A percentile compares a stretch with the other conserved stretches of the same genome.
Evolutionary conservation across 2,113 vertebrate species (phyloP).

Genomic region (Prunella fulvescens): DNA sequence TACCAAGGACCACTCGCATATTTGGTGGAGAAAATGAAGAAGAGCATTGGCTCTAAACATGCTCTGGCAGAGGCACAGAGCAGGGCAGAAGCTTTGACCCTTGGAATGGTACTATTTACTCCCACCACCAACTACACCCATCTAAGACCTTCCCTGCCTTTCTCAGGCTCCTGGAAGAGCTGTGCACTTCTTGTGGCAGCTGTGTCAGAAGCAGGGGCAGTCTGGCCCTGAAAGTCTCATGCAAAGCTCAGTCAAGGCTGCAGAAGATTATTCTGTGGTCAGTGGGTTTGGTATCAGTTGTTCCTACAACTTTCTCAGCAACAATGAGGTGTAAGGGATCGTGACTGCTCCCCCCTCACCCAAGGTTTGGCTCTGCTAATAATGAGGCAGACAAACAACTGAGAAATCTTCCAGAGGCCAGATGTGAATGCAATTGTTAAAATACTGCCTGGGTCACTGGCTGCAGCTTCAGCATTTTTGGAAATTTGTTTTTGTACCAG

Average conservation of each 20-base stretch:
- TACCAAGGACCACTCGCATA: background rate
- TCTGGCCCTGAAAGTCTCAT: background rate
- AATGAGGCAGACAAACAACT: background rate
- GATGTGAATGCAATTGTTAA: slow-evolving; percentile 46
- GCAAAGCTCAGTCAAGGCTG: background rate
- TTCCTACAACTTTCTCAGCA: background rate
- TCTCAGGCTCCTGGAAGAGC: background rate
- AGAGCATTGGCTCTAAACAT: background rate
- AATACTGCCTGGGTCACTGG: background rate
- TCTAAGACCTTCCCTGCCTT: background rate
- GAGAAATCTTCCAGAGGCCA: slow-evolving; percentile 37
- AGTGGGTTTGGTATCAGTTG: background rate
- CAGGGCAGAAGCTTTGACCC: background rate
- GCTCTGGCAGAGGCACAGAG: background rate
- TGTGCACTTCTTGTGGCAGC: background rate
- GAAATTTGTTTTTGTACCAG: slow-evolving; percentile 18
- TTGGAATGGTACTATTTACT: background rate
- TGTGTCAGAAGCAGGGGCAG: background rate
- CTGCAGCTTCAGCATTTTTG: slow-evolving; percentile 34
- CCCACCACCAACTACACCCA: background rate
- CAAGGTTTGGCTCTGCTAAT: background rate
- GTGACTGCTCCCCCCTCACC: background rate
- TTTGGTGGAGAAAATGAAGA: background rate
- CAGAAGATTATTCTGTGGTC: background rate
- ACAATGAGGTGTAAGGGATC: background rate